Conservation (phyloP, 2,888 invertebrate genomes). For the Trachelus iudaicus region DNA sequence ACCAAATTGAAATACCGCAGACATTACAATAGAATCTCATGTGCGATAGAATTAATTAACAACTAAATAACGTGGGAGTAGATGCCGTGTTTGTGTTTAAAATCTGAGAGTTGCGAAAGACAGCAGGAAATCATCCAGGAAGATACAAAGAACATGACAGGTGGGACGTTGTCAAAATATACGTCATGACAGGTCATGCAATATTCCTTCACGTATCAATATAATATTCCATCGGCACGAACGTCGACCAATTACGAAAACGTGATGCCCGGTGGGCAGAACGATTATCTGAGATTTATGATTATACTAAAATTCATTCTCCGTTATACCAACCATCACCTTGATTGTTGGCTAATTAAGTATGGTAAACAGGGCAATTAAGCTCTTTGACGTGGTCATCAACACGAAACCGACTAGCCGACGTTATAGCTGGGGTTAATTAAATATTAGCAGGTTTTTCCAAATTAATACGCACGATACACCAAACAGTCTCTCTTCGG, state of each 20-base stretch:
- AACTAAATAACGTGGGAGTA: not conserved
- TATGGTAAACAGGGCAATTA: conserved; percentile 33
- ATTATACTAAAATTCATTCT: conserved; percentile 39
- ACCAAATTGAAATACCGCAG: not conserved
- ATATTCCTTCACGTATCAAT: not conserved
- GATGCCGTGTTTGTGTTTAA: not conserved
- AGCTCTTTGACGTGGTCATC: conserved; percentile 29
- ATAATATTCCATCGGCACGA: conserved; percentile 10
- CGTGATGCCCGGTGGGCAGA: conserved; percentile 19
- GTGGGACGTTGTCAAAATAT: not conserved
- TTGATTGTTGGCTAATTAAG: conserved; percentile 37
- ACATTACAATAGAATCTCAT: not conserved
- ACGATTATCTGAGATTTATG: conserved; percentile 37
- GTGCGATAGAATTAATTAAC: not conserved
- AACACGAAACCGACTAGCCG: conserved; percentile 17
- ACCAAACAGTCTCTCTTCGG: not conserved
- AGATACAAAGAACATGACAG: not conserved
- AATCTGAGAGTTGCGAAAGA: not conserved
- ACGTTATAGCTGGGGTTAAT: not conserved
- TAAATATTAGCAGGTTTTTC: not conserved
- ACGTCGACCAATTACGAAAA: conserved; percentile 20
- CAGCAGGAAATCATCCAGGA: not conserved
- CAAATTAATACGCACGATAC: not conserved
- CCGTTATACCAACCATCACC: conserved; percentile 28
- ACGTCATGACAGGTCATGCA: not conserved